A percentile compares a stretch with the other conserved stretches of the same genome.
These are phyloP conservation scores for Rhadina sibilatrix DNA, from an alignment of 2,113 vertebrate genomes.

Conservation along the genomic window DNA sequence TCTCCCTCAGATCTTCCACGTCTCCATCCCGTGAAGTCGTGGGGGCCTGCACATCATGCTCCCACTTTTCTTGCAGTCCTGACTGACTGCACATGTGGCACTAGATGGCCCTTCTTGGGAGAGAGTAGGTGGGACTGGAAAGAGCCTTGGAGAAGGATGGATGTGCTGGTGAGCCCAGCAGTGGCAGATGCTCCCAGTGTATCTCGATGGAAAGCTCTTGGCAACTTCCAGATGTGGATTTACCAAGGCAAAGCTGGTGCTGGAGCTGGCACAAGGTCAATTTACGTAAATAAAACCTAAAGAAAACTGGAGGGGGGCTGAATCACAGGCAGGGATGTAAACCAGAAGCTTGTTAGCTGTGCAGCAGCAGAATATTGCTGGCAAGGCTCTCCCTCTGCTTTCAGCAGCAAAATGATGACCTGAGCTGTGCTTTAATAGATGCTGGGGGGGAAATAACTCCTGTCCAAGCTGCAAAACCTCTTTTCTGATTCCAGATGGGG, in stretches of 20 bases:
- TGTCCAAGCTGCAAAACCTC: neutral
- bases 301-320: neutral
- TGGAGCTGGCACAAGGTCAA: too few species aligned
- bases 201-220: rapidly evolving
- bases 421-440: neutral
- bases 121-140: neutral
- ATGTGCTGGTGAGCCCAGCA: neutral
- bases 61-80: neutral
- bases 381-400: neutral
- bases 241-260: neutral
- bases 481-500: neutral
- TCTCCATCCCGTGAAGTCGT: rapidly evolving
- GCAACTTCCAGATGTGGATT: neutral
- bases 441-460: neutral
- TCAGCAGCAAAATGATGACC: neutral
- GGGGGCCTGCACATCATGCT: rapidly evolving
- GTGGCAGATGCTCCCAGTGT: neutral
- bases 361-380: neutral
- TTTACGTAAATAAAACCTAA: neutral
- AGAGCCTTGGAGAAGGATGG: neutral
- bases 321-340: neutral
- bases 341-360: neutral
- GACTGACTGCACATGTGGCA: rapidly evolving
- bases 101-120: neutral
- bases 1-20: rapidly evolving